A percentile compares a stretch with the other conserved stretches of the same genome.
These are phyloP conservation scores for Sigmodon hispidus DNA, from an alignment of 2,113 vertebrate genomes.

Conservation along the genomic window DNA sequence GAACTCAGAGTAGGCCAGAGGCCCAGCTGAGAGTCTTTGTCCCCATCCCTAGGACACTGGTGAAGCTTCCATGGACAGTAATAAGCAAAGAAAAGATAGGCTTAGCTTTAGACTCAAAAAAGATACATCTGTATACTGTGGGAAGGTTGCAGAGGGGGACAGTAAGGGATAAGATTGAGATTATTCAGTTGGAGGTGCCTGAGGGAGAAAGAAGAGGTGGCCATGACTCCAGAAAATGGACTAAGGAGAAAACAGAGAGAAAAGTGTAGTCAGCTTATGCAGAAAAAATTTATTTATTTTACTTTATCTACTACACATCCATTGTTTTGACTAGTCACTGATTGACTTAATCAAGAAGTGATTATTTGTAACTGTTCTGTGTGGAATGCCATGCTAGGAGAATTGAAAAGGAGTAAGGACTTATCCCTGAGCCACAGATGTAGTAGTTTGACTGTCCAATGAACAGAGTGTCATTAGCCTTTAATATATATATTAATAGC, in stretches of 20 bases:
- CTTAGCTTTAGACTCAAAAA: slow-evolving; percentile 2
- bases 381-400: neutral
- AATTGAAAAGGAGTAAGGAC: slow-evolving; percentile 21
- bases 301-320: slow-evolving; percentile 7
- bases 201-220: neutral
- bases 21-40: neutral
- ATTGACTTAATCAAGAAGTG: slow-evolving; percentile 51
- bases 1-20: neutral
- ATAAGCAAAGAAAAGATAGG: neutral
- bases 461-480: neutral
- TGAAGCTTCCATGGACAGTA: neutral
- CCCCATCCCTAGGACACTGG: neutral
- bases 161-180: neutral
- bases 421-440: neutral
- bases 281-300: slow-evolving; percentile 41
- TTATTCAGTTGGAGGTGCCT: neutral
- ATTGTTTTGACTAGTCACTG: slow-evolving; percentile 37
- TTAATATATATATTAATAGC: neutral
- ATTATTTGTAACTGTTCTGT: slow-evolving; percentile 4
- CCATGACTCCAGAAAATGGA: neutral
- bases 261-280: neutral
- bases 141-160: neutral
- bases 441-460: neutral
- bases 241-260: neutral
- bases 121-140: neutral